Percentiles rank a stretch among this genome's conserved stretches.
These are phyloP conservation scores for Trichechus manatus DNA, from an alignment of 2,113 vertebrate genomes.

Conservation along the genomic window DNA sequence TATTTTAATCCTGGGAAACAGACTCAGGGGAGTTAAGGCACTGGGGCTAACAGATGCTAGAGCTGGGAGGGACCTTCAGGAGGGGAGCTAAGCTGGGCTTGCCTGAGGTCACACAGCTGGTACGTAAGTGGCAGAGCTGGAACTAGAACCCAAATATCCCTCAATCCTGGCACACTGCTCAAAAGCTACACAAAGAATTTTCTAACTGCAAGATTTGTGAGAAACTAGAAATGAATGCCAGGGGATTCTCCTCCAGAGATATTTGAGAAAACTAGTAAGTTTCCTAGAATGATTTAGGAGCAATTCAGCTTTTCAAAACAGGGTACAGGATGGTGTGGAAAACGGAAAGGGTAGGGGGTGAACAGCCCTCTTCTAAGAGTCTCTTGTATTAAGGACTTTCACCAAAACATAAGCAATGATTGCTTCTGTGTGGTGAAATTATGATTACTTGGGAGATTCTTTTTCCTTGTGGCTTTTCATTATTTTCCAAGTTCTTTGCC, in stretches of 20 bases:
- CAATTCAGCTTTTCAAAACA: constrained; percentile 35
- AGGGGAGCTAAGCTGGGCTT: background rate
- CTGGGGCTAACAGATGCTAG: fast-evolving
- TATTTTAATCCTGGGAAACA: background rate
- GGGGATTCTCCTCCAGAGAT: background rate
- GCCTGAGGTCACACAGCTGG: background rate
- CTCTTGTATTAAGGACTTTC: constrained; percentile 15
- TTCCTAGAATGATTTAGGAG: constrained; percentile 37
- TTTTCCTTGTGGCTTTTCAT: constrained; percentile 53
- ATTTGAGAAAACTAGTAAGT: constrained; percentile 23
- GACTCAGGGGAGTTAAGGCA: background rate
- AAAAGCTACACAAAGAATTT: constrained; percentile 35
- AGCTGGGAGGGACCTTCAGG: background rate
- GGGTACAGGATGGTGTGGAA: background rate
- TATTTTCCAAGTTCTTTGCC: constrained; percentile 52
- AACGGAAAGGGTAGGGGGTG: background rate
- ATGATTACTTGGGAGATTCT: background rate
- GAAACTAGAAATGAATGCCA: constrained; percentile 8
- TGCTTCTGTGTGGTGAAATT: background rate
- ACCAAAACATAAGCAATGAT: background rate
- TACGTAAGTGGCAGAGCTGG: background rate
- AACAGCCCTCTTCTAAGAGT: background rate
- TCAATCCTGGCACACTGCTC: background rate
- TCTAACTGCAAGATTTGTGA: background rate
- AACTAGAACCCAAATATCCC: background rate